Evolutionary conservation across 2,113 vertebrate genomes (phyloP).

Genomic region (Nipponia nippon): DNA sequence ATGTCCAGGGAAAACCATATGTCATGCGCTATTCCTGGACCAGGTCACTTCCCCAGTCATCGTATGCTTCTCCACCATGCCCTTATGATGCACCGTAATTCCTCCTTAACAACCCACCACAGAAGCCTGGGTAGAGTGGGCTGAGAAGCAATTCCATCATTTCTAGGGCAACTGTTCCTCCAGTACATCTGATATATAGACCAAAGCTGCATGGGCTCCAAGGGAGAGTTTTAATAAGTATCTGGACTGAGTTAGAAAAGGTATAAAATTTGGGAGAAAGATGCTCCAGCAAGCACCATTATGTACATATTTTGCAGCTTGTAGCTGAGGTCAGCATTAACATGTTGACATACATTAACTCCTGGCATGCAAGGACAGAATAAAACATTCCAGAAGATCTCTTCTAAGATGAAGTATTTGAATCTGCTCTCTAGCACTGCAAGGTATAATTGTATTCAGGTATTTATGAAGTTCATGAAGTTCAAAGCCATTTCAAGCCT

Average conservation of each 20-base stretch:
- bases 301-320: not conserved
- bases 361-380: not conserved
- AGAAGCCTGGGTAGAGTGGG: not conserved
- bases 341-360: not conserved
- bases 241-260: not conserved
- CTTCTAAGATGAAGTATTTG: not conserved
- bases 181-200: not conserved
- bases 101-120: not conserved
- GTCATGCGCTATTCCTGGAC: not conserved
- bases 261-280: not conserved
- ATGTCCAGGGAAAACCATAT: not conserved
- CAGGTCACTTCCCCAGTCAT: not conserved
- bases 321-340: not conserved
- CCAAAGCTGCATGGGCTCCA: not conserved
- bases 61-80: not conserved
- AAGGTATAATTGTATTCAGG: not conserved
- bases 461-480: slow-evolving; percentile 2
- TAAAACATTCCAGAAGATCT: slow-evolving; percentile 7
- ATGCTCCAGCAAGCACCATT: not conserved
- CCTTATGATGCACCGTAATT: not conserved
- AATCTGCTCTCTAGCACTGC: not conserved
- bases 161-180: not conserved
- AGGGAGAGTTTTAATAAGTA: not conserved
- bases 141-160: not conserved
- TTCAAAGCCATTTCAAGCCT: slow-evolving; percentile 9